These are phyloP conservation scores for Stegastes partitus DNA, from an alignment of 2,113 vertebrate genomes.

Conservation along the genomic window DNA sequence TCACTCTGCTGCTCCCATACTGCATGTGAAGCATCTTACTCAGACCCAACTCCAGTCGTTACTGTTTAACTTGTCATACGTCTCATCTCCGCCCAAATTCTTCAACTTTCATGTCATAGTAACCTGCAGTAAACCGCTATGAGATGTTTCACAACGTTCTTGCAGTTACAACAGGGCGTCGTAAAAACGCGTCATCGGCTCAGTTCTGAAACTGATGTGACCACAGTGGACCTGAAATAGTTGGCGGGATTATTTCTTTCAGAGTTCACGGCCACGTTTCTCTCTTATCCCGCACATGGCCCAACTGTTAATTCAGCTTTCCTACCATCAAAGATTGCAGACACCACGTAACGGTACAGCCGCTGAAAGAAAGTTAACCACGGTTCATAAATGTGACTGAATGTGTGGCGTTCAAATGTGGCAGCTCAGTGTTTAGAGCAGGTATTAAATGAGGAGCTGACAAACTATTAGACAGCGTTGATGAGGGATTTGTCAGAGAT, in stretches of 20 bases:
- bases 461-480: conserved; percentile 20
- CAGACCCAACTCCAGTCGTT: conserved; percentile 8
- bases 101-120: conserved; percentile 10
- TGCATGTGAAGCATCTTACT: neutral
- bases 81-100: conserved; percentile 7
- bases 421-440: conserved; percentile 12
- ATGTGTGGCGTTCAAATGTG: conserved; percentile 9
- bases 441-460: conserved; percentile 15
- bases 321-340: conserved; percentile 13
- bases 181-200: conserved; percentile 3
- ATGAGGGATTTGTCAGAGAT: conserved; percentile 27
- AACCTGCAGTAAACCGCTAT: neutral
- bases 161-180: conserved; percentile 14
- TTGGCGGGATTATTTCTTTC: neutral
- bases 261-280: neutral
- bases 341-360: neutral
- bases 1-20: neutral
- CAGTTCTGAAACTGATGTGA: neutral
- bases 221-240: neutral
- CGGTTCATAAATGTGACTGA: conserved; percentile 31
- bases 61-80: neutral
- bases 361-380: conserved; percentile 16
- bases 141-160: conserved; percentile 21
- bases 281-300: neutral
- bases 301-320: neutral